Evolutionary conservation across 2,113 vertebrate genomes (phyloP), one percentile per base, ranked within the genome.

Genomic region (Petromus typicus): DNA sequence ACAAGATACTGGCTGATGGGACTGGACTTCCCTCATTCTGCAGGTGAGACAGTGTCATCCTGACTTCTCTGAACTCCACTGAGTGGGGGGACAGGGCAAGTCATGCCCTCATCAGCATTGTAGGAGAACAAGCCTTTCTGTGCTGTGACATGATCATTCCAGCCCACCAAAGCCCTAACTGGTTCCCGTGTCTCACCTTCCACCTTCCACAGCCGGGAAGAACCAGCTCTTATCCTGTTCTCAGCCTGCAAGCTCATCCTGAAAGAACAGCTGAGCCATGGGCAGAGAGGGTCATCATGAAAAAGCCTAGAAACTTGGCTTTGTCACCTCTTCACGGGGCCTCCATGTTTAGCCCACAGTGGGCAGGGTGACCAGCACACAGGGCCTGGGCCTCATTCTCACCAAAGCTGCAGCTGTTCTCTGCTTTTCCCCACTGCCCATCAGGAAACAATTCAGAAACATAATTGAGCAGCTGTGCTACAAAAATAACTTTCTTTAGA

Each of bases 381-480:
- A 79, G 66, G 85, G 89, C 32, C 71, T 45, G 76, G 75, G 45
- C 57, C 79, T 86, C 57, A 12, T 89, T 89, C 92, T 89, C 89
- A 73, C 32, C 1, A 56, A 93, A 87, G 81, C 66, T 76, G 83
- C 96, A 98, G 97, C 98, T 98, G 97, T 94, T 89, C 79, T 95
- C 75, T 1, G 66, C 91, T 96, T 91, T 89, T 71, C 91, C 96
- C 93, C 91, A 93, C 67, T 8, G 54, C 91, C 86, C 22, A 0
- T 78, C 71, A 71, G 97, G 96, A 97, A 97, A 93, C 93, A 94
- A 57, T 13, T 81, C 84, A 91, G 63, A 97, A 97, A 97, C 48
- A 64, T 93, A 98, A 98, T 76, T 83, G 96, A 98, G 93, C 97
- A 98, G 96, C 97, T 97, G 96, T 78, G 71, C 92, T 96, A 69